phyloP scores from a whole-genome alignment of 2,888 invertebrate species.

The Oithona nana region DNA sequence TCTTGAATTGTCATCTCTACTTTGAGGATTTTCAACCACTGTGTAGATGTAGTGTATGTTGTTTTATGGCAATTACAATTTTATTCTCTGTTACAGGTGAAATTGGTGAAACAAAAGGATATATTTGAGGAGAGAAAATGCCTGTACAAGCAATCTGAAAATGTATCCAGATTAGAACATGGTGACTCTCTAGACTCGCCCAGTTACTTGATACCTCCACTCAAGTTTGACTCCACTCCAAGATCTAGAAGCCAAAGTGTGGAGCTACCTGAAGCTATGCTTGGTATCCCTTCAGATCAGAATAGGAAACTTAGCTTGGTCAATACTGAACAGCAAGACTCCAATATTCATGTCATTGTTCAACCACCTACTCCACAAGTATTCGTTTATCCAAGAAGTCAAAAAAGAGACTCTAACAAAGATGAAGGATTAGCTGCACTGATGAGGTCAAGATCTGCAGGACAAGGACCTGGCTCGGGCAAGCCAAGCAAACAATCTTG shows the following conservation, averaged over 20 bases:
- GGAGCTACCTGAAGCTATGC: conserved; percentile 16
- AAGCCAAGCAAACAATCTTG: background rate
- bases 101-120: background rate
- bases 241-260: conserved; percentile 20
- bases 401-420: background rate
- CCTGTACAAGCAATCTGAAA: background rate
- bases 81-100: too few relatives aligned
- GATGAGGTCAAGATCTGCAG: background rate
- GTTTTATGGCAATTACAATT: too few relatives aligned
- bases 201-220: background rate
- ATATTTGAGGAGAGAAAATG: background rate
- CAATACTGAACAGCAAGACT: background rate
- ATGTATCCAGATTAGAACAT: background rate
- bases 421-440: background rate
- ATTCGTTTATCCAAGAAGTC: background rate
- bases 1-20: too few relatives aligned
- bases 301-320: background rate
- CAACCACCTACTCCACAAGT: background rate
- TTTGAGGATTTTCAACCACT: too few relatives aligned
- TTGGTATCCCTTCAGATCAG: background rate
- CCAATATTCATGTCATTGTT: background rate
- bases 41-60: too few relatives aligned
- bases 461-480: background rate
- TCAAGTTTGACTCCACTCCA: conserved; percentile 20
- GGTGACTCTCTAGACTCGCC: background rate